Evolutionary conservation across 2,797 vertebrate genomes (phyloP), one percentile per base, ranked within the genome.

Genomic region (Dipus sagitta): DNA sequence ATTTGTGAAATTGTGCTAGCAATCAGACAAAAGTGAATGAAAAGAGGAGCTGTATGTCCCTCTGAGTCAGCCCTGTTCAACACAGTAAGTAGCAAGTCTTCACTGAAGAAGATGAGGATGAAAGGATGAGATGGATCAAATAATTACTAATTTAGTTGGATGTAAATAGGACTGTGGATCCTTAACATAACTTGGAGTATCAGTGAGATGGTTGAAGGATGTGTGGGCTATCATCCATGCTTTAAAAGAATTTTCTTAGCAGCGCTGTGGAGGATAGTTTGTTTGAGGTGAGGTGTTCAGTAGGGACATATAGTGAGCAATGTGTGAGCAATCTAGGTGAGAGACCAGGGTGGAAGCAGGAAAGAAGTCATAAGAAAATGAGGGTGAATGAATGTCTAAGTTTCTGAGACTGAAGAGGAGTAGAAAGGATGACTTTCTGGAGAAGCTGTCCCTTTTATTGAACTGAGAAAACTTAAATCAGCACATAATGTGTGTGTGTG

Each of bases 241-340:
- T 78, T 60, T 70, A 1, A 64, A 91, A 77, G 4, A 24, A 11
- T 34, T 67, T 14, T 67, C 23, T 13, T n/a, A 30, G 7, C 28
- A 67, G 14, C 79, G 64, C 64, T 28, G 3, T 54, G 21, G 11
- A 38, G 11, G 76, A 32, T 38, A 38, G 4, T 18, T 70, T 62
- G 24, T 30, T 13, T 7, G 0, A 0, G 74, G 11, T 34, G 7
- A 64, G 70, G 14, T 0, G 5, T 42, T 21, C 3, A 88, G 42
- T 23, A 30, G 8, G 3, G 23, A 11, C 3, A 72, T 9, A 18
- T 26, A 15, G 4, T 21, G 3, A 26, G 1, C 75, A 2, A 14
- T 7, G 32, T 4, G 28, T 17, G 5, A 47, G 9, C 15, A 75
- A 76, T 42, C n/a, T 11, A 47, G 4, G 15, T 67, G 62, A 94